Evolutionary conservation across 1,140 invertebrate genomes (phyloP).

Genomic region (Uloborus diversus): DNA sequence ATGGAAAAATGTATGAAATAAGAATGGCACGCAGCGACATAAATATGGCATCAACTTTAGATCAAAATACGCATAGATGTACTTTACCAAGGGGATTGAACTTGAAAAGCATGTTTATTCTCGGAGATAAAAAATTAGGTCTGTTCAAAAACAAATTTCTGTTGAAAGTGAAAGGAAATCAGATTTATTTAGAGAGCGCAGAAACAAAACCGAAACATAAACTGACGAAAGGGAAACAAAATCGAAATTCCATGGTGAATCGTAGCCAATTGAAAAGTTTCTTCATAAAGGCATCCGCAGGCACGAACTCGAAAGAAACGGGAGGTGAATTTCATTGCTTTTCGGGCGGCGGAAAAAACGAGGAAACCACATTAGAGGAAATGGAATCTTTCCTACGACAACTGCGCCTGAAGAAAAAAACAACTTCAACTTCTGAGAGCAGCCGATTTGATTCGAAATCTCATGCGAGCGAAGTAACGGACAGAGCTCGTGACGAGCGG

Average conservation of each 20-base stretch:
- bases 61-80: too few relatives aligned
- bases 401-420: slow-evolving; percentile 10
- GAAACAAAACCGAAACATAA: background rate
- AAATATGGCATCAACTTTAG: too few relatives aligned
- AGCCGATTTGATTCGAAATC: too few relatives aligned
- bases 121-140: slow-evolving; percentile 16
- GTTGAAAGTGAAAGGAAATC: slow-evolving; percentile 11
- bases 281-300: background rate
- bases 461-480: background rate
- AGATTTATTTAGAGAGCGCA: slow-evolving; percentile 18
- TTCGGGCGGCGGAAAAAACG: background rate
- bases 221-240: background rate
- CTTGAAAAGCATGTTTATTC: slow-evolving; percentile 5
- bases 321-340: background rate
- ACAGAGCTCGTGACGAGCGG: slow-evolving; percentile 17
- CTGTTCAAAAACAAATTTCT: background rate
- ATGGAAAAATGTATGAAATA: too few relatives aligned
- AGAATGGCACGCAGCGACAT: too few relatives aligned
- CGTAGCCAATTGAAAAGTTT: background rate
- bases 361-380: background rate
- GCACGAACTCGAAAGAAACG: background rate
- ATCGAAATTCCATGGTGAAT: background rate
- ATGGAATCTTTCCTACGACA: slow-evolving; percentile 36
- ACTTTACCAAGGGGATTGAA: background rate
- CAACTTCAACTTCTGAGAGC: too few relatives aligned